Evolutionary conservation across 2,888 invertebrate species (phyloP), one percentile per base, ranked within the genome.

Genomic region (Xanthostigma xanthostigma): DNA sequence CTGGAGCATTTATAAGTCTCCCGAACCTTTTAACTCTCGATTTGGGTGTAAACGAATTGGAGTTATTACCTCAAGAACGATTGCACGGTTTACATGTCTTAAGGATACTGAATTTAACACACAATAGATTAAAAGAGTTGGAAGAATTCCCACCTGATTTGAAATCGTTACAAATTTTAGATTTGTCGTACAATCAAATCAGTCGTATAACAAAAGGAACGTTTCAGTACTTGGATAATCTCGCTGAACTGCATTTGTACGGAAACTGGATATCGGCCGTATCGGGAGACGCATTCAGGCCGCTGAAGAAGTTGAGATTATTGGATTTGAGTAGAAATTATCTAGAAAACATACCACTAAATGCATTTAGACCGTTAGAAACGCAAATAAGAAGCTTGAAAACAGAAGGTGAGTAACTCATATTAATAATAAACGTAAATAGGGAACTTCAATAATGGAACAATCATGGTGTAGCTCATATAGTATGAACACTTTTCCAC

Each of bases 321-420:
- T 74, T 92, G 46, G 89, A 91, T 65, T 69, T 93, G 52, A 85
- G 86, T 55, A 76, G 79, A 58, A 94, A 94, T 66, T 84, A 84
- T 64, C 78, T 91, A 56, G 85, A 86, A 66, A 76, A 79, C 57
- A 75, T 90, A 57, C 87, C 85, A 17, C 69, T 87, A 55, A 85
- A 82, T 59, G 81, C 89, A 34, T 75, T 92, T 53, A 72, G 74
- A 48, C 79, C 84, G 10, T 68, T 91, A 51, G 91, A 92, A 67
- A 86, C 88, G 2, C 86, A 89, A 67, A 79, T 92, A 51, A 76
- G 83, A 56, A 81, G 78, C 49, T 68, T 92, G 36, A 72, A 78
- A 53, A 78, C 87, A 47, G 84, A 89, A 76, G 91, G 92, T 92
- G 71, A 75, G 73, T 63, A 41, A 27, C 27, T 27, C 27, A 27